Evolutionary conservation across 2,888 invertebrate genomes (phyloP).

Genomic region (Eudasyphora cyanicolor): DNA sequence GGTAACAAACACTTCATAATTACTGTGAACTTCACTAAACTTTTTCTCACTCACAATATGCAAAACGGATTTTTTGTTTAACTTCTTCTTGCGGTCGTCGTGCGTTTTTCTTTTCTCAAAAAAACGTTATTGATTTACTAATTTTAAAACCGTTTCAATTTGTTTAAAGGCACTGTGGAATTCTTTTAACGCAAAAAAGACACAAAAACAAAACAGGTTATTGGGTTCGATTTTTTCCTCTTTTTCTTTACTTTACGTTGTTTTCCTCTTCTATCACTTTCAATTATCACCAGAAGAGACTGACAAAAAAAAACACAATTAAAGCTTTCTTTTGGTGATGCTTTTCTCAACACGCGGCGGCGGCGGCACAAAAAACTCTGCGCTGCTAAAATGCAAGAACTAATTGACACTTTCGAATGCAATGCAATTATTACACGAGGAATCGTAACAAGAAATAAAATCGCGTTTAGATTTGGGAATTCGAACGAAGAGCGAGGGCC

Average conservation of each 20-base stretch:
- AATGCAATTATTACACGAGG: constrained; percentile 40
- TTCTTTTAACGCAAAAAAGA: constrained; percentile 26
- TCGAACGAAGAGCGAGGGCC: constrained; percentile 36
- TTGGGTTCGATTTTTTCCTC: constrained; percentile 64
- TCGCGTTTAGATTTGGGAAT: constrained; percentile 43
- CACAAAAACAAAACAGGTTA: constrained; percentile 65
- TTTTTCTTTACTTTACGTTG: constrained; percentile 28
- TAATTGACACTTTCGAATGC: constrained; percentile 33
- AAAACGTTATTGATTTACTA: constrained; percentile 49
- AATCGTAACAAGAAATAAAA: constrained; percentile 47
- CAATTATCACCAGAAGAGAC: constrained; percentile 47
- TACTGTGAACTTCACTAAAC: neutral
- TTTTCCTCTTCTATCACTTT: constrained; percentile 51
- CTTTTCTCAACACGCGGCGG: constrained; percentile 6
- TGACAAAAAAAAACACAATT: constrained; percentile 38
- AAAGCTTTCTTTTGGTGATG: constrained; percentile 42
- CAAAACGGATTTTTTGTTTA: constrained; percentile 3
- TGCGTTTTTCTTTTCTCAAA: constrained; percentile 1
- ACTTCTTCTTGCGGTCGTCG: constrained; percentile 16
- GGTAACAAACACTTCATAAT: neutral
- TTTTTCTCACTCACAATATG: constrained; percentile 47
- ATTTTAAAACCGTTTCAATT: constrained; percentile 50
- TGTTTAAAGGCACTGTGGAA: constrained; percentile 27
- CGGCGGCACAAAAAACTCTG: neutral
- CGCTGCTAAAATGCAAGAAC: neutral